phyloP scores from a whole-genome alignment of 2,797 vertebrate genomes.

The Cheirogaleus major region DNA sequence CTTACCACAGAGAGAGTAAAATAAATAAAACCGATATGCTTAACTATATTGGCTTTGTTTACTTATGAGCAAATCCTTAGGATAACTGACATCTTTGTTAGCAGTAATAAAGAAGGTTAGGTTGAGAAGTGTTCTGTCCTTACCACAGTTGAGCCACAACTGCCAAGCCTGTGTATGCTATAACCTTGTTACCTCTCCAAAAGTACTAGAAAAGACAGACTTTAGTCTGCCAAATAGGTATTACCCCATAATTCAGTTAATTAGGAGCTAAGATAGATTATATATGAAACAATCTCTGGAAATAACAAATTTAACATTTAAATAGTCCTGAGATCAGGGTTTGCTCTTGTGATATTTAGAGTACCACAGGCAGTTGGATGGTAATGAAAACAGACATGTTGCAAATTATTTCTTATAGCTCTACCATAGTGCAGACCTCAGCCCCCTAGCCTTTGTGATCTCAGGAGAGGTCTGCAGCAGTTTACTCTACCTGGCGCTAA shows the following conservation, averaged over 20 bases:
- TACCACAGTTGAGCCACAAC: not conserved
- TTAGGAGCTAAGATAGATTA: slow-evolving; percentile 38
- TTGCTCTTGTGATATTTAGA: not conserved
- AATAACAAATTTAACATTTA: slow-evolving; percentile 11
- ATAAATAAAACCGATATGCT: slow-evolving; percentile 42
- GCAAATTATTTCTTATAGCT: not conserved
- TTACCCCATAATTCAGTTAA: not conserved
- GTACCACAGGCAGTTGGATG: not conserved
- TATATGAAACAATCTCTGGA: not conserved
- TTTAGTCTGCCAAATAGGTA: not conserved
- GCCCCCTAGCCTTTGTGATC: not conserved
- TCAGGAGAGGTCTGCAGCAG: not conserved
- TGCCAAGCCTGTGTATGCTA: not conserved
- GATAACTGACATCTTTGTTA: slow-evolving; percentile 13
- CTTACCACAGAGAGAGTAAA: slow-evolving; percentile 6
- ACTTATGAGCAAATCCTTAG: slow-evolving; percentile 1
- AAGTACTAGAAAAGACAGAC: slow-evolving; percentile 23
- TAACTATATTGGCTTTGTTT: slow-evolving; percentile 31
- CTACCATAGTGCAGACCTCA: not conserved
- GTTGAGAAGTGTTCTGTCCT: not conserved
- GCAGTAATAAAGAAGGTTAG: not conserved
- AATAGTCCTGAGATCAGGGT: slow-evolving; percentile 18
- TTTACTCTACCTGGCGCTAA: not conserved
- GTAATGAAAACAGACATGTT: slow-evolving; percentile 13
- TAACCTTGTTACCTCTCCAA: not conserved